These are phyloP conservation scores for Abramis brama DNA, from an alignment of 2,113 vertebrate species.

Conservation along the genomic window DNA sequence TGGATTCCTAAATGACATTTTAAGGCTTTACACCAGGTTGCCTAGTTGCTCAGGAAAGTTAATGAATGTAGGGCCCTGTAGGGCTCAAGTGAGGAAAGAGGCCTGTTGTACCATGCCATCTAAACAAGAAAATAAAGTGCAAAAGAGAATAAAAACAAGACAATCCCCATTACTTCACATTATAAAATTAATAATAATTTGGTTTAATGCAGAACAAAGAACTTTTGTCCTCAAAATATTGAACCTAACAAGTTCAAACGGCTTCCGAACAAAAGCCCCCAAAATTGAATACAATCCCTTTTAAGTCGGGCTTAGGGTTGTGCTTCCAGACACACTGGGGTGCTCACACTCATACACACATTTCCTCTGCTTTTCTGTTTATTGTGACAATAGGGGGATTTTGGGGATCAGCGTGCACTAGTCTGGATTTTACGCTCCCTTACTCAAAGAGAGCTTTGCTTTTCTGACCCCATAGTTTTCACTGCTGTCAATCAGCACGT, in stretches of 20 bases:
- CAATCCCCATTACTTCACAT: constrained; percentile 19
- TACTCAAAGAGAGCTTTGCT: constrained; percentile 55
- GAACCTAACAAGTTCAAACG: constrained; percentile 49
- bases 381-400: constrained; percentile 63
- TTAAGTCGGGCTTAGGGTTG: constrained; percentile 52
- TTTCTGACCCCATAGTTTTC: constrained; percentile 37
- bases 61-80: constrained; percentile 34
- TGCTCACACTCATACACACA: constrained; percentile 45
- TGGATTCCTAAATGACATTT: constrained; percentile 48
- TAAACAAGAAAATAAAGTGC: constrained; percentile 10
- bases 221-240: constrained; percentile 27
- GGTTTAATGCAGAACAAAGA: constrained; percentile 3
- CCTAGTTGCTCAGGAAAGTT: constrained; percentile 50
- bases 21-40: constrained; percentile 35
- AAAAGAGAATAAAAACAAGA: not conserved
- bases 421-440: constrained; percentile 53
- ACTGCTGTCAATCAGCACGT: constrained; percentile 39
- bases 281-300: constrained; percentile 52
- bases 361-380: constrained; percentile 59
- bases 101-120: not conserved
- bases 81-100: constrained; percentile 1
- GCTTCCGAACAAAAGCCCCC: constrained; percentile 37
- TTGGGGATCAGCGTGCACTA: constrained; percentile 50
- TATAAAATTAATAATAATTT: not conserved
- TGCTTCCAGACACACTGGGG: constrained; percentile 48